Conservation (phyloP, 1,140 invertebrate species). For the Pararge aegeria region DNA sequence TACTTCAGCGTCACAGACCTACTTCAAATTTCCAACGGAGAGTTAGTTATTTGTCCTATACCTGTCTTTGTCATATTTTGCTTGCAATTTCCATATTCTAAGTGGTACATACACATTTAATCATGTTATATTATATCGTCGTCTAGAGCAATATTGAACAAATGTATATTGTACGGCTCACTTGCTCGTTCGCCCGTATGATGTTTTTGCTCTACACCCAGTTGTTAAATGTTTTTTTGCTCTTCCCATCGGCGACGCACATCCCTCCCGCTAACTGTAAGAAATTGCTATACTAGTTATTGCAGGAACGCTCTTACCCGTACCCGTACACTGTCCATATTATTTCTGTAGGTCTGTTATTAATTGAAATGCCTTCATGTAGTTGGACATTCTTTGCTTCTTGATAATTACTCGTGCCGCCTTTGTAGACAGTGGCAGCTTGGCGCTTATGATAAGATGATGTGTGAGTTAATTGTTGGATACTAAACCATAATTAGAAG, state of each 20-base stretch:
- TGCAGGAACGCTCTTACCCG: conserved; percentile 28
- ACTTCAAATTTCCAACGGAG: no score
- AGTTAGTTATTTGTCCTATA: no score
- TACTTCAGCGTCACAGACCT: no score
- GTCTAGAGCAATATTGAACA: neutral
- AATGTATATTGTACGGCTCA: neutral
- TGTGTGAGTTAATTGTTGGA: neutral
- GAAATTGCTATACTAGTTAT: conserved; percentile 41
- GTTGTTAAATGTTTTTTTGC: conserved; percentile 44
- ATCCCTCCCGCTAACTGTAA: conserved; percentile 56
- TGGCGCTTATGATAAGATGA: conserved; percentile 2
- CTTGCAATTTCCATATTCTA: no score
- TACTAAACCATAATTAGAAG: neutral
- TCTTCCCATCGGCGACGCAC: conserved; percentile 38
- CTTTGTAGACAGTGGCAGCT: conserved; percentile 30
- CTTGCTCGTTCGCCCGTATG: neutral
- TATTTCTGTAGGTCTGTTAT: conserved; percentile 46
- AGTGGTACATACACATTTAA: neutral
- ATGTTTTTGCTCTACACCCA: conserved; percentile 13
- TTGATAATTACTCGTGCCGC: conserved; percentile 35
- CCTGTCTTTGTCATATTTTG: no score
- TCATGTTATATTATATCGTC: neutral
- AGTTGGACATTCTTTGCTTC: conserved; percentile 40
- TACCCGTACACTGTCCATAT: conserved; percentile 30
- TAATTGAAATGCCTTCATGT: conserved; percentile 48